A percentile compares a stretch with the other conserved stretches of the same genome.
These are phyloP conservation scores for Sarcophaga carnaria DNA, from an alignment of 2,888 invertebrate species.

Conservation along the genomic window DNA sequence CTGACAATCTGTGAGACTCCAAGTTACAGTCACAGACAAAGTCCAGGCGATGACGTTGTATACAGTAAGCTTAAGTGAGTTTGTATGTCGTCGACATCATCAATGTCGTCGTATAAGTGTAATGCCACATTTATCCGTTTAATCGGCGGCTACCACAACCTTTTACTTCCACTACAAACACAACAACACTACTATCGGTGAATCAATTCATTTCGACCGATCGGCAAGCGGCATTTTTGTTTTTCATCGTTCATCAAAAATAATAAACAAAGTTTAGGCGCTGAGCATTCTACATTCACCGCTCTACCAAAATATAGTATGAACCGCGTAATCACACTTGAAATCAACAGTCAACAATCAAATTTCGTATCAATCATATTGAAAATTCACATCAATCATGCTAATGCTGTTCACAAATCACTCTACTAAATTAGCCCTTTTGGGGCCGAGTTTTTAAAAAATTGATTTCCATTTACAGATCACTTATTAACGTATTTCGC, in stretches of 20 bases:
- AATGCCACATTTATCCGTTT: conserved; percentile 65
- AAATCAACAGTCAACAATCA: conserved; percentile 5
- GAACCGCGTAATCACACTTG: conserved; percentile 26
- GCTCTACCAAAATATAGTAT: neutral
- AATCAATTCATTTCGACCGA: conserved; percentile 36
- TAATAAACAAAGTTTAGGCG: conserved; percentile 32
- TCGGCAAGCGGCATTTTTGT: conserved; percentile 58
- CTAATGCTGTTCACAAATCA: conserved; percentile 37
- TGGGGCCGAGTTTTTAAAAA: conserved; percentile 28
- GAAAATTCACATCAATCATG: conserved; percentile 37
- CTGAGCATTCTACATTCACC: neutral
- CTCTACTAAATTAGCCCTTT: conserved; percentile 31
- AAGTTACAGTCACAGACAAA: conserved; percentile 32
- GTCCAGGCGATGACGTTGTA: conserved; percentile 36
- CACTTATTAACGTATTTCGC: neutral
- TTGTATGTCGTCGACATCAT: conserved; percentile 40
- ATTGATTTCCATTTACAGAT: neutral
- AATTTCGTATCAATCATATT: conserved; percentile 36
- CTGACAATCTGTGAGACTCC: neutral
- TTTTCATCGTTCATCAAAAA: neutral
- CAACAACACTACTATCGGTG: conserved; percentile 33
- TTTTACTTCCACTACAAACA: conserved; percentile 17
- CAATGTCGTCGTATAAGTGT: conserved; percentile 33
- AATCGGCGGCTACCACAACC: conserved; percentile 44
- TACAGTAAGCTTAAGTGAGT: conserved; percentile 38